Evolutionary conservation across 2,113 vertebrate species (phyloP), one percentile per base, ranked within the genome.

Genomic region (Poicephalus gulielmi): DNA sequence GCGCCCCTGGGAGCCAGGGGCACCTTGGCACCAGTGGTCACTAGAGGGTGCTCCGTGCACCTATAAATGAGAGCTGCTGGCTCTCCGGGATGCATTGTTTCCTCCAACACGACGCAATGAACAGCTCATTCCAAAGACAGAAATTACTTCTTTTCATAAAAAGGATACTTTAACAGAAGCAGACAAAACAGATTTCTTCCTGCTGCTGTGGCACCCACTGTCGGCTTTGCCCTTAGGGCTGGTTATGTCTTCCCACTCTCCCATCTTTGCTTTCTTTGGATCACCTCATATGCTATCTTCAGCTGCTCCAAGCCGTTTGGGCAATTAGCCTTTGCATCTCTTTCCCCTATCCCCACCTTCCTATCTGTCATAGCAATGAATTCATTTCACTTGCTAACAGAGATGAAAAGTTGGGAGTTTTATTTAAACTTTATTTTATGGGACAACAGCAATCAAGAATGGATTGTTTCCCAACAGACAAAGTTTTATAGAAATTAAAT

Each of bases 41-140:
- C 97, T 97, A 98, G 98, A 96, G 97, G 98, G 98, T 88, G 96
- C 98, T 92, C 93, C 57, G 13, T 27, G 97, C 77, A 89, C 96
- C 97, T 90, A 55, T 20, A 94, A 95, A 27, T 70, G 59, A 73
- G 55, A 14, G 44, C 49, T 3, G 70, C 28, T 6, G 41, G 37
- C 73, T 90, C 31, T 5, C 59, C 30, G 1, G 63, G 24, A 37
- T 44, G 44, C 60, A 6, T 14, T 4, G 53, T 7, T 85, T 43
- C 18, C 63, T 70, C 50, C 67, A 5, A 17, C 41, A 6, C 5
- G 10, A 39, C 8, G 35, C 25, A 1, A 27, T 3, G 15, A 50
- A 11, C 67, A 33, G 83, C 49, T 68, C 71, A 24, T 85, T 9
- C 68, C 52, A 12, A 24, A 47, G 39, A 1, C 66, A 66, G 62